phyloP scores from a whole-genome alignment of 2,797 vertebrate genomes.

The Leuciscus waleckii region DNA sequence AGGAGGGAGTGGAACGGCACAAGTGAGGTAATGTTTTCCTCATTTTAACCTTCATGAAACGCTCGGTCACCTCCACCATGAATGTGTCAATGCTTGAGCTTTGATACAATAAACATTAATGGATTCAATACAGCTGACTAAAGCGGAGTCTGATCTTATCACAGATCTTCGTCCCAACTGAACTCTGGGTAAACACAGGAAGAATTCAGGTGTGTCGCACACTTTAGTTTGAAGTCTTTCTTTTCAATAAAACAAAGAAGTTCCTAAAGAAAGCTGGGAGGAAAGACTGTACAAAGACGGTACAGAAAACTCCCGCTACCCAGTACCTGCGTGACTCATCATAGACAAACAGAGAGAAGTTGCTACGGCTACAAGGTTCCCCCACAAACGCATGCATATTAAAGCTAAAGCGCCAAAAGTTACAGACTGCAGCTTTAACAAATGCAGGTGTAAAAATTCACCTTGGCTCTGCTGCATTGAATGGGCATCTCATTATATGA shows the following conservation, averaged over 20 bases:
- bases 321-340: too few relatives aligned
- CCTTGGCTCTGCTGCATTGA: not conserved
- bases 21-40: conserved; percentile 7
- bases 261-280: not conserved
- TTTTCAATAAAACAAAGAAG: conserved; percentile 9
- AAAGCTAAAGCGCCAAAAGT: not conserved
- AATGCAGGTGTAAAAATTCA: not conserved
- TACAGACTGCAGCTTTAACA: conserved; percentile 26
- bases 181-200: conserved; percentile 56
- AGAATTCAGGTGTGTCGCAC: conserved; percentile 50
- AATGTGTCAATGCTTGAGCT: not conserved
- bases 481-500: not conserved
- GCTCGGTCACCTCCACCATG: not conserved
- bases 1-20: conserved; percentile 57
- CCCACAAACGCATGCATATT: too few relatives aligned
- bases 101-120: conserved; percentile 15
- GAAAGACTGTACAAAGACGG: not conserved
- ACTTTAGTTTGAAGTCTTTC: not conserved
- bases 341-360: too few relatives aligned
- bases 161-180: conserved; percentile 30
- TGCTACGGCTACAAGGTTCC: too few relatives aligned
- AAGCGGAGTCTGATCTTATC: conserved; percentile 43
- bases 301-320: not conserved
- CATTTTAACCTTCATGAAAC: conserved; percentile 23
- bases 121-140: conserved; percentile 23